A percentile compares a stretch with the other conserved stretches of the same genome.
These are phyloP conservation scores for Okamejei kenojei DNA, from an alignment of 2,797 vertebrate genomes.

Conservation along the genomic window DNA sequence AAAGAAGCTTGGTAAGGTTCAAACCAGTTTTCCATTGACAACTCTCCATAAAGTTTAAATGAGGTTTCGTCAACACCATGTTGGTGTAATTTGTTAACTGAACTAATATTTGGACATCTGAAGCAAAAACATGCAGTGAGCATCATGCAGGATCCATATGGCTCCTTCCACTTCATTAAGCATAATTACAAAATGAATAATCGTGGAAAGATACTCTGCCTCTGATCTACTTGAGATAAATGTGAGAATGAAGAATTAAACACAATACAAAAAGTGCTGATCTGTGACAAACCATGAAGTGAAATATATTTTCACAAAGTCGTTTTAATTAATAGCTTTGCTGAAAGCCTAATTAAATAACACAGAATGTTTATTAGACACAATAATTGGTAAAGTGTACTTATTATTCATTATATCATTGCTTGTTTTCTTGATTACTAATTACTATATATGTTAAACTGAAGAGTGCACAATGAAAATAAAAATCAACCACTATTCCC, in stretches of 20 bases:
- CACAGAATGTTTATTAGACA: not conserved
- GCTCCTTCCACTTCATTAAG: not conserved
- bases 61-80: not conserved
- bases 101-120: not conserved
- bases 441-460: not conserved
- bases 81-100: not conserved
- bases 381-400: not conserved
- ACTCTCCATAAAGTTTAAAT: not conserved
- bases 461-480: not conserved
- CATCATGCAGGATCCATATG: not conserved
- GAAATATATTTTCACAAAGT: not conserved
- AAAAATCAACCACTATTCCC: not conserved
- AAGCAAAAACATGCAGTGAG: not conserved
- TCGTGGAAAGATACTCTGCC: not conserved
- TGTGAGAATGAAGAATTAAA: not conserved
- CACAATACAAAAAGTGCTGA: not conserved
- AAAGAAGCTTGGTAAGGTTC: not conserved
- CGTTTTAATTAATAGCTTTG: not conserved
- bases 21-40: not conserved
- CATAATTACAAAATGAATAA: not conserved
- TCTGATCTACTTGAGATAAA: not conserved
- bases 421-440: conserved; percentile 12
- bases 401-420: conserved; percentile 7
- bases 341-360: not conserved
- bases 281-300: not conserved